Evolutionary conservation across 2,113 vertebrate genomes (phyloP).

Genomic region (Embiotoca jacksoni): DNA sequence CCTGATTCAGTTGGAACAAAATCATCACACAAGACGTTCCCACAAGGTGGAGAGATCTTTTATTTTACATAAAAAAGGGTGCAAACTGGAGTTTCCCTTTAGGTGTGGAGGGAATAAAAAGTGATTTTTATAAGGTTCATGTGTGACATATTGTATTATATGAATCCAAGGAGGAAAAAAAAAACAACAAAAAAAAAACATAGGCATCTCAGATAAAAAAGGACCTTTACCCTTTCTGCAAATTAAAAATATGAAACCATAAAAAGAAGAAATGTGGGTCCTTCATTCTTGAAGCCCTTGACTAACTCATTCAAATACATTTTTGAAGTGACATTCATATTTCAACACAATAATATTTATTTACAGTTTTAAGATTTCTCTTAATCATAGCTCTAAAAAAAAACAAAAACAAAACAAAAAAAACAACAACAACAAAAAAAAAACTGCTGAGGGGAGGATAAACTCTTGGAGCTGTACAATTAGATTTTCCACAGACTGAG

Average conservation of each 20-base stretch:
- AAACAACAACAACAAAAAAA: slow-evolving; percentile 53
- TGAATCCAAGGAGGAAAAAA: slow-evolving; percentile 78
- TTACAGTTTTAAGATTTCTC: slow-evolving; percentile 85
- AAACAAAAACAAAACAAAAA: slow-evolving; percentile 53
- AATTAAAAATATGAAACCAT: slow-evolving; percentile 80
- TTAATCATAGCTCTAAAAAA: slow-evolving; percentile 85
- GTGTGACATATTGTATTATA: slow-evolving; percentile 85
- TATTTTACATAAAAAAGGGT: slow-evolving; percentile 96
- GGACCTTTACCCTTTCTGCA: slow-evolving; percentile 84
- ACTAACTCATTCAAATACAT: slow-evolving; percentile 88
- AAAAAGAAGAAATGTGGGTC: slow-evolving; percentile 80
- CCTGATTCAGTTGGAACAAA: slow-evolving; percentile 5
- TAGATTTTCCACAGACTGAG: slow-evolving; percentile 77
- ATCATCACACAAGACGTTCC: slow-evolving; percentile 39
- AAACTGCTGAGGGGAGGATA: slow-evolving; percentile 80
- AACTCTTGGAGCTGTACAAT: slow-evolving; percentile 85
- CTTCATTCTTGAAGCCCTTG: slow-evolving; percentile 87
- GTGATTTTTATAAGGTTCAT: slow-evolving; percentile 87
- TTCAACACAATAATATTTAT: slow-evolving; percentile 89
- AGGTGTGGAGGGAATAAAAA: slow-evolving; percentile 86
- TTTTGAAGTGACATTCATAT: slow-evolving; percentile 90
- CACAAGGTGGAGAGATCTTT: slow-evolving; percentile 87
- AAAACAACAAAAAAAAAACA: slow-evolving; percentile 61
- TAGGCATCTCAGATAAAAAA: slow-evolving; percentile 82
- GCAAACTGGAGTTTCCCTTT: slow-evolving; percentile 90